Percentiles rank a stretch among this genome's conserved stretches.
phyloP scores from a whole-genome alignment of 2,113 vertebrate genomes.

The Myrmophylax atrothorax region DNA sequence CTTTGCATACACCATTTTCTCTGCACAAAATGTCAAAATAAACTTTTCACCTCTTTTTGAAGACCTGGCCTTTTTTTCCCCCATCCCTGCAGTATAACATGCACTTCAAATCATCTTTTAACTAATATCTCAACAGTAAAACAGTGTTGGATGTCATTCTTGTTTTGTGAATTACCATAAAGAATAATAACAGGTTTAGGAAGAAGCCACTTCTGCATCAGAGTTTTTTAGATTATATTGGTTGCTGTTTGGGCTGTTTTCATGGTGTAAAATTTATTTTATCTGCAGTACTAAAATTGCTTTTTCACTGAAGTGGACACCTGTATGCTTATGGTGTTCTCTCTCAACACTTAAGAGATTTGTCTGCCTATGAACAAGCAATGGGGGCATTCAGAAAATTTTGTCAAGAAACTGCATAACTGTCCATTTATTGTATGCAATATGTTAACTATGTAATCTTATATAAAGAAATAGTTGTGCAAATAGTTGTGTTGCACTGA shows the following conservation, averaged over 20 bases:
- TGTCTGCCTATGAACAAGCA: background rate
- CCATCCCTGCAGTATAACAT: background rate
- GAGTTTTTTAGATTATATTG: background rate
- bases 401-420: background rate
- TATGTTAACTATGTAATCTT: background rate
- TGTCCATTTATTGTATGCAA: background rate
- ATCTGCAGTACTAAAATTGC: fast-evolving
- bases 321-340: background rate
- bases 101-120: background rate
- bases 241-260: background rate
- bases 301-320: background rate
- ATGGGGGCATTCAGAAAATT: background rate
- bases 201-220: background rate
- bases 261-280: background rate
- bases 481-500: background rate
- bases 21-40: background rate
- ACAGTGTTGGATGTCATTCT: background rate
- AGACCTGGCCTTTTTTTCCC: background rate
- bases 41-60: background rate
- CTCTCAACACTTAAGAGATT: background rate
- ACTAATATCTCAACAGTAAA: background rate
- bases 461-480: background rate
- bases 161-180: background rate
- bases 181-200: background rate
- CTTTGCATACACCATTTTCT: background rate